phyloP scores from a whole-genome alignment of 2,797 vertebrate species.

The Mormyrus hasselquistii region DNA sequence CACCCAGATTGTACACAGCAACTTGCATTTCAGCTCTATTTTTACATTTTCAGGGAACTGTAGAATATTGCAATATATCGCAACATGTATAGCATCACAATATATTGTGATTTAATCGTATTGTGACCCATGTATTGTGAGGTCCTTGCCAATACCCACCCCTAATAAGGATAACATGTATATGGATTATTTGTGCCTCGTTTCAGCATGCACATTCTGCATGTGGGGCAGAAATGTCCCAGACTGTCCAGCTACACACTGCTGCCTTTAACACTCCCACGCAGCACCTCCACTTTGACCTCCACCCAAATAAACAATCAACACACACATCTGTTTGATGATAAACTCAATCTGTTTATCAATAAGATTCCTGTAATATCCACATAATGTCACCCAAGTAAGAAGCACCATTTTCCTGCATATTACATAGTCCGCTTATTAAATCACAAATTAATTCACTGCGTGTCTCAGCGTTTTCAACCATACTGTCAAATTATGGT shows the following conservation, averaged over 20 bases:
- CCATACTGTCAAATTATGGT: background rate
- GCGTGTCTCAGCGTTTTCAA: background rate
- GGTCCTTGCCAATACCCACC: too few species aligned
- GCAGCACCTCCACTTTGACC: background rate
- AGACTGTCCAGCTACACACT: background rate
- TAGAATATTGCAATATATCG: too few species aligned
- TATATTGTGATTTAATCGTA: too few species aligned
- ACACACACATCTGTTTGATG: background rate
- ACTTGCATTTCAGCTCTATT: too few species aligned
- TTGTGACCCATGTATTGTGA: too few species aligned
- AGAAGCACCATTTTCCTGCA: background rate
- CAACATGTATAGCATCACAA: too few species aligned
- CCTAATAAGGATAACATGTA: background rate
- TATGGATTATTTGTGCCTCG: background rate
- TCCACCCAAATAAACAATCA: background rate
- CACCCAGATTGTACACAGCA: too few species aligned
- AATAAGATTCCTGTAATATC: background rate
- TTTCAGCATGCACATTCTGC: background rate
- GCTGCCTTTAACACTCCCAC: background rate
- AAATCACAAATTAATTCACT: background rate
- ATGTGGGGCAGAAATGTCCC: background rate
- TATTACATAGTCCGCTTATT: background rate
- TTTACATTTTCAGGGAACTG: too few species aligned
- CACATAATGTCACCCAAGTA: background rate
- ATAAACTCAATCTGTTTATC: background rate